A percentile compares a stretch with the other conserved stretches of the same genome.
phyloP scores from a whole-genome alignment of 2,888 invertebrate species.

The Melinaea menophilus region DNA sequence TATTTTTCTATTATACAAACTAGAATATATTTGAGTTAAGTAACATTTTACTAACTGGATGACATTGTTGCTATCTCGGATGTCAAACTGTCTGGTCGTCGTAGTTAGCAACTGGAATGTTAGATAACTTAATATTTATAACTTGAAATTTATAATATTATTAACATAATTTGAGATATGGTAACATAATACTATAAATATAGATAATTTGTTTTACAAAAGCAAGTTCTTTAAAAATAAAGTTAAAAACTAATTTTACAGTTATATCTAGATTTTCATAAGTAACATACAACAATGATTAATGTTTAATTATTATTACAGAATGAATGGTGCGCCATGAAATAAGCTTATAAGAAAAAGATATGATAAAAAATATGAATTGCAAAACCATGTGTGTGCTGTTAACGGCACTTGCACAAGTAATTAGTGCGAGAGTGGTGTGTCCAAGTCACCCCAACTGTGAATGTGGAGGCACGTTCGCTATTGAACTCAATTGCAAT shows the following conservation, averaged over 20 bases:
- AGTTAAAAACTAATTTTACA: background rate
- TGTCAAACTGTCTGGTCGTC: constrained; percentile 19
- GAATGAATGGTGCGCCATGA: constrained; percentile 29
- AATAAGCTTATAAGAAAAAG: too few species aligned
- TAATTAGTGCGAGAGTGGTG: constrained; percentile 61
- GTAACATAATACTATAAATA: too few species aligned
- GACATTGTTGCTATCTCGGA: constrained; percentile 16
- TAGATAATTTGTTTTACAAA: too few species aligned
- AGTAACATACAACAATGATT: background rate
- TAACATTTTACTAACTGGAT: too few species aligned
- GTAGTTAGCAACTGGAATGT: background rate
- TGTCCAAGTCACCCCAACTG: constrained; percentile 73
- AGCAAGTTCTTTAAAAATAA: too few species aligned
- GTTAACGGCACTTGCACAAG: constrained; percentile 56
- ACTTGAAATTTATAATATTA: background rate
- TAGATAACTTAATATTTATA: too few species aligned
- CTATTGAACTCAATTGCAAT: constrained; percentile 71
- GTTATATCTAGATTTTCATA: background rate
- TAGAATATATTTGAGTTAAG: too few species aligned
- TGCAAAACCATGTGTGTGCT: constrained; percentile 54
- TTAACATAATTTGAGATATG: background rate
- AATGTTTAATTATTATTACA: constrained; percentile 27
- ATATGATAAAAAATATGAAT: constrained; percentile 45
- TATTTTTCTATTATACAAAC: too few species aligned
- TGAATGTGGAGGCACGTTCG: constrained; percentile 68